Evolutionary conservation across 2,888 invertebrate species (phyloP).

Genomic region (Ischnus inquisitorius): DNA sequence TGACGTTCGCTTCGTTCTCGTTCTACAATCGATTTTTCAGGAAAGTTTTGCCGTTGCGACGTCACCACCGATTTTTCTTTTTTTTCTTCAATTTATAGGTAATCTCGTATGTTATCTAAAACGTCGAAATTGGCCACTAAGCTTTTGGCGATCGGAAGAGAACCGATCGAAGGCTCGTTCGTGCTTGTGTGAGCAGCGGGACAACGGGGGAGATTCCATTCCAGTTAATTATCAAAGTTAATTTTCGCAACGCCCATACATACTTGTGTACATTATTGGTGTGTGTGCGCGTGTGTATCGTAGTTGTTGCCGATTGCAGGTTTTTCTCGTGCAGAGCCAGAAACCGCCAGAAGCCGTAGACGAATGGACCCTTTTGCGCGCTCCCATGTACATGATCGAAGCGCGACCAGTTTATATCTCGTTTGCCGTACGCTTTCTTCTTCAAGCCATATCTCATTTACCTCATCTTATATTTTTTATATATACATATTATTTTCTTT

Average conservation of each 20-base stretch:
- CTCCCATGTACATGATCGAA: constrained; percentile 25
- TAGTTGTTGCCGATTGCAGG: constrained; percentile 62
- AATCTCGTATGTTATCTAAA: neutral
- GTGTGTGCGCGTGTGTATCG: constrained; percentile 10
- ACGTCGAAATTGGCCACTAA: constrained; percentile 6
- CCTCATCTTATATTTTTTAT: constrained; percentile 36
- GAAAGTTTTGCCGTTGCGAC: neutral
- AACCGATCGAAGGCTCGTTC: neutral
- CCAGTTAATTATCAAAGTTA: constrained; percentile 47
- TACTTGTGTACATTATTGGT: constrained; percentile 8
- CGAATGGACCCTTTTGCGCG: constrained; percentile 24
- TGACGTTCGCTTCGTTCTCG: neutral
- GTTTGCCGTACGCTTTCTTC: constrained; percentile 29
- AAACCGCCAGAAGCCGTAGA: constrained; percentile 60
- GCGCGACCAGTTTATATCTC: constrained; percentile 38
- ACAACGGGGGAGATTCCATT: constrained; percentile 32
- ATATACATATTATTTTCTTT: constrained; percentile 41
- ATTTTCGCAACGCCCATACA: constrained; percentile 30
- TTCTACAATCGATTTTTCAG: constrained; percentile 33
- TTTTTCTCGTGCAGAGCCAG: constrained; percentile 47
- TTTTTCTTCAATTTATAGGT: constrained; percentile 5
- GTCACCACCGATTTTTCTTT: constrained; percentile 3
- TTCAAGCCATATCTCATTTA: constrained; percentile 26
- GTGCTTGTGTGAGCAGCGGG: neutral
- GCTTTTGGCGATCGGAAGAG: constrained; percentile 7